Conservation (phyloP, 2,888 invertebrate species). For the Cheilosia soror region DNA sequence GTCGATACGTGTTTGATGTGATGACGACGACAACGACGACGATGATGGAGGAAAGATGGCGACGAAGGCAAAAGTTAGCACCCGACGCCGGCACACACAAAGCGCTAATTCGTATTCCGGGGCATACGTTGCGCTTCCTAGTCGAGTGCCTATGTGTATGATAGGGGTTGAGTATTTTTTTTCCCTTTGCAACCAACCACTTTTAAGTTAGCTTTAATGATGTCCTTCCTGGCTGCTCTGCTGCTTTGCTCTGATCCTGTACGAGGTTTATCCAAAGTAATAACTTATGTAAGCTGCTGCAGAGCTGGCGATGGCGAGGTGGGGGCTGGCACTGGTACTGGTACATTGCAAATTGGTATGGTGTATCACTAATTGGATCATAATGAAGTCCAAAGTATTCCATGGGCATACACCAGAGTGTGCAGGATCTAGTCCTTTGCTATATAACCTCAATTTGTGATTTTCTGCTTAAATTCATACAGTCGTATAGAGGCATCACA, state of each 20-base stretch:
- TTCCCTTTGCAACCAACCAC: neutral
- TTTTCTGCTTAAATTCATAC: slow-evolving; percentile 57
- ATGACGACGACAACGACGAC: slow-evolving; percentile 17
- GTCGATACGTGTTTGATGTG: slow-evolving; percentile 8
- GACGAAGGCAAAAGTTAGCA: slow-evolving; percentile 50
- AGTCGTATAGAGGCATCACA: neutral
- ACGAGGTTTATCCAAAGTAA: slow-evolving; percentile 47
- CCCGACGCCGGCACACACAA: slow-evolving; percentile 17
- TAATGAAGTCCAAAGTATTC: slow-evolving; percentile 63
- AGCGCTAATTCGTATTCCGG: slow-evolving; percentile 60
- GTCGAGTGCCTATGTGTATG: slow-evolving; percentile 8
- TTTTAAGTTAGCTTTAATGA: slow-evolving; percentile 57
- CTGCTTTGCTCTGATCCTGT: slow-evolving; percentile 20
- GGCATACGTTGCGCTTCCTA: slow-evolving; percentile 47
- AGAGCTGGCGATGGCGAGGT: neutral
- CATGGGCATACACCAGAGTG: neutral
- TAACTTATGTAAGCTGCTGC: slow-evolving; percentile 60
- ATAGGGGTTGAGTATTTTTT: neutral
- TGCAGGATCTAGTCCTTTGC: slow-evolving; percentile 9
- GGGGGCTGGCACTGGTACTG: neutral
- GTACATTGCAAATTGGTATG: slow-evolving; percentile 29
- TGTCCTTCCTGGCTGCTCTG: slow-evolving; percentile 52
- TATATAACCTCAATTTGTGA: slow-evolving; percentile 39
- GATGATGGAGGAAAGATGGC: slow-evolving; percentile 25
- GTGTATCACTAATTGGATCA: slow-evolving; percentile 65